Percentiles rank a stretch among this genome's conserved stretches.
Conservation (phyloP, 1,140 invertebrate species). For the Drosophila pandora region DNA sequence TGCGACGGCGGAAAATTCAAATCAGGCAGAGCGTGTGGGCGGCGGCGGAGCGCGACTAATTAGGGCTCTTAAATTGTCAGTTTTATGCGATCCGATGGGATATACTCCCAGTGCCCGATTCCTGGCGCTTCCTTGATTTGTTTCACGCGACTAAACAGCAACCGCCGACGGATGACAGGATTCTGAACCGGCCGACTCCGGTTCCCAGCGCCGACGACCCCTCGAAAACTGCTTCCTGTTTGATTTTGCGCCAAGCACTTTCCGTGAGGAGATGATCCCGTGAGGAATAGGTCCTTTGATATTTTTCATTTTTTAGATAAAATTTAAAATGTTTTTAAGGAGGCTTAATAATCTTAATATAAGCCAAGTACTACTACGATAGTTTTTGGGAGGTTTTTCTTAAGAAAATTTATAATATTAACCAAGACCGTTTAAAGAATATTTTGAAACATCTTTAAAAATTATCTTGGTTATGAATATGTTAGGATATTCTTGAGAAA, state of each 20-base stretch:
- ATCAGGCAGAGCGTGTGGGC: slow-evolving; percentile 4
- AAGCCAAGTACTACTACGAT: too few relatives aligned
- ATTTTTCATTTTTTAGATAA: not conserved
- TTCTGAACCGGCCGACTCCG: slow-evolving; percentile 44
- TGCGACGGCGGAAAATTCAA: slow-evolving; percentile 6
- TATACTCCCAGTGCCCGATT: slow-evolving; percentile 45
- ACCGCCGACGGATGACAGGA: slow-evolving; percentile 57
- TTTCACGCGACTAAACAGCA: slow-evolving; percentile 78
- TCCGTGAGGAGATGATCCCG: slow-evolving; percentile 22
- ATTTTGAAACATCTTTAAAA: too few relatives aligned
- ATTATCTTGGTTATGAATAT: too few relatives aligned
- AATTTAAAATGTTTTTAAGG: not conserved
- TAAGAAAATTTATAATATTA: too few relatives aligned
- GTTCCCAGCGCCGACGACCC: slow-evolving; percentile 44
- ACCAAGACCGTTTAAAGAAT: too few relatives aligned
- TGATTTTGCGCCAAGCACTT: slow-evolving; percentile 30
- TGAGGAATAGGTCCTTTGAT: slow-evolving; percentile 8
- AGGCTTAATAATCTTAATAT: not conserved
- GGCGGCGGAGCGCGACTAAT: slow-evolving; percentile 57
- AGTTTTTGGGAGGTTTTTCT: too few relatives aligned
- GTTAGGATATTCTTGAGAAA: too few relatives aligned
- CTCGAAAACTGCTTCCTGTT: slow-evolving; percentile 20
- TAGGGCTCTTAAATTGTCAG: slow-evolving; percentile 65
- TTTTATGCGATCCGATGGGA: slow-evolving; percentile 46
- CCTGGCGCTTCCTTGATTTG: slow-evolving; percentile 63